Percentiles rank a stretch among this genome's conserved stretches.
Evolutionary conservation across 2,888 invertebrate species (phyloP).

Genomic region (Cryptops parisi): DNA sequence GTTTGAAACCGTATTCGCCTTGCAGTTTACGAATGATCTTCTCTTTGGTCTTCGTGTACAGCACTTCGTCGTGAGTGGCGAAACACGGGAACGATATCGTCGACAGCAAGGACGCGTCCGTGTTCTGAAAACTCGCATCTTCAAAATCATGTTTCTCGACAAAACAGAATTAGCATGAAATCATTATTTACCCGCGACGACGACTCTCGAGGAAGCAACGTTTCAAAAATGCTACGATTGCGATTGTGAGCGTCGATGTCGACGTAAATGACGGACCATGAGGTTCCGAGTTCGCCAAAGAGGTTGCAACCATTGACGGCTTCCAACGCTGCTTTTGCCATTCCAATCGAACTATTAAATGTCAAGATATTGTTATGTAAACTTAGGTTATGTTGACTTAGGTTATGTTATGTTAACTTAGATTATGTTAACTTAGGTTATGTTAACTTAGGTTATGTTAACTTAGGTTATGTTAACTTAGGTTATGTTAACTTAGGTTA

Average conservation of each 20-base stretch:
- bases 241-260: slow-evolving; percentile 99
- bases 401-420: no score
- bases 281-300: slow-evolving; percentile 92
- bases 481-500: no score
- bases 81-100: slow-evolving; percentile 97
- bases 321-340: slow-evolving; percentile 96
- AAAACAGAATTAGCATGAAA: neutral
- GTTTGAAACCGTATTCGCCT: slow-evolving; percentile 82
- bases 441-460: no score
- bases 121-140: slow-evolving; percentile 54
- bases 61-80: slow-evolving; percentile 83
- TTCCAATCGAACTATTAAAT: slow-evolving; percentile 63
- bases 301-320: slow-evolving; percentile 97
- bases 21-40: slow-evolving; percentile 67
- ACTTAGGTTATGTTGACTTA: no score
- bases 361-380: no score
- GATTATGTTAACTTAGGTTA: no score
- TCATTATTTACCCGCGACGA: slow-evolving; percentile 75
- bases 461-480: no score
- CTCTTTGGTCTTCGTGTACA: slow-evolving; percentile 72
- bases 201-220: slow-evolving; percentile 91
- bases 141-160: neutral
- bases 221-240: slow-evolving; percentile 97
- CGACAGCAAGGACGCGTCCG: slow-evolving; percentile 79
- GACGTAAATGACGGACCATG: slow-evolving; percentile 97